These are phyloP conservation scores for Autographa pulchrina DNA, from an alignment of 2,888 invertebrate genomes.

Conservation along the genomic window DNA sequence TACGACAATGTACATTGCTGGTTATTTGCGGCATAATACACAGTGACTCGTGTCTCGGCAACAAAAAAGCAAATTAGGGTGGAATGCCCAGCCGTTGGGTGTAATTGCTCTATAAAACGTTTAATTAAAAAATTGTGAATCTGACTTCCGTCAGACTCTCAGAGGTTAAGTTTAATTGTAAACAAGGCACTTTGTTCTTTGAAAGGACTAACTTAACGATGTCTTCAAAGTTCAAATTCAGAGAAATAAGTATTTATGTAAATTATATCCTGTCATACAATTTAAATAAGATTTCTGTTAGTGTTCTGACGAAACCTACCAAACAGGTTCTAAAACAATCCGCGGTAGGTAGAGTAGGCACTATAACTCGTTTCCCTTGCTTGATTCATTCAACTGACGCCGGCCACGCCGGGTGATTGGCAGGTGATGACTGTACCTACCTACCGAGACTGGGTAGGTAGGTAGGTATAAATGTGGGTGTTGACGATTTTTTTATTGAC, in stretches of 20 bases:
- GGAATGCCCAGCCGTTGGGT: constrained; percentile 20
- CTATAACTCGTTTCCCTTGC: constrained; percentile 57
- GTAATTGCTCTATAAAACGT: constrained; percentile 34
- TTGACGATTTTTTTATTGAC: background rate
- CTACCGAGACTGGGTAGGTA: background rate
- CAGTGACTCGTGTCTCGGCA: background rate
- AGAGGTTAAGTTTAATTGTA: constrained; percentile 17
- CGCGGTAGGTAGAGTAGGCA: constrained; percentile 27
- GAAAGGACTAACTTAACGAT: constrained; percentile 3
- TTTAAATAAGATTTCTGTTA: background rate
- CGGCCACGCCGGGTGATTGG: constrained; percentile 35
- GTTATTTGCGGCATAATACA: constrained; percentile 11
- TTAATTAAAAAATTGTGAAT: constrained; percentile 37
- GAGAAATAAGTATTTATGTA: background rate
- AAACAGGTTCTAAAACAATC: constrained; percentile 47
- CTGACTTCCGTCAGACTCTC: background rate
- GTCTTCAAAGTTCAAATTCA: background rate
- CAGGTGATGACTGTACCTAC: constrained; percentile 38
- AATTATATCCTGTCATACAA: background rate
- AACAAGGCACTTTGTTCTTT: constrained; percentile 9
- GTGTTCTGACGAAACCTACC: background rate
- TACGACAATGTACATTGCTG: constrained; percentile 20
- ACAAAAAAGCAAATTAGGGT: constrained; percentile 34
- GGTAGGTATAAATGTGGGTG: background rate
- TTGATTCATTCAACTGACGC: constrained; percentile 35